These are phyloP conservation scores for Nephrotoma appendiculata DNA, from an alignment of 2,888 invertebrate genomes.

Conservation along the genomic window DNA sequence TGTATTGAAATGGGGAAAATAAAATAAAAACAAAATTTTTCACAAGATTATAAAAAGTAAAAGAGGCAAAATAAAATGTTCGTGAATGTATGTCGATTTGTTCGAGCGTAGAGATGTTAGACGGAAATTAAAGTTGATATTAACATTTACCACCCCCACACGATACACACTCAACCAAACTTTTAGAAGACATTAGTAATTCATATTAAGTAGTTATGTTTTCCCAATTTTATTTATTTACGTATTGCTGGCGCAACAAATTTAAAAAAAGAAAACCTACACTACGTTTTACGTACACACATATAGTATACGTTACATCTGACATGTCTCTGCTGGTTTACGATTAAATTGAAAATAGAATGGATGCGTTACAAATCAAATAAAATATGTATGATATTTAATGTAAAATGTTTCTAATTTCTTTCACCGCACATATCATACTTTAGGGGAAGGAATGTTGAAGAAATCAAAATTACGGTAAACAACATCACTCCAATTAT, in stretches of 20 bases:
- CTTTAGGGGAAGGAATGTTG: background rate
- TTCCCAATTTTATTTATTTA: background rate
- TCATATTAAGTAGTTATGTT: background rate
- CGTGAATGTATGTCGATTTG: background rate
- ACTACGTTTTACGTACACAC: background rate
- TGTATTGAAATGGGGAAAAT: background rate
- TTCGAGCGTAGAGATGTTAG: background rate
- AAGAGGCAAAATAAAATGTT: background rate
- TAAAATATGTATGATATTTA: background rate
- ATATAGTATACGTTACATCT: background rate
- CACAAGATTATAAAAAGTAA: background rate
- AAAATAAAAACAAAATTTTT: background rate
- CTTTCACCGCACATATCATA: background rate
- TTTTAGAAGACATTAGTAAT: background rate
- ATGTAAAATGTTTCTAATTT: background rate
- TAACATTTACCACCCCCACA: background rate
- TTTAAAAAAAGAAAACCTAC: background rate
- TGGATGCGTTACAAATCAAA: background rate
- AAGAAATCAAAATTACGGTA: no score
- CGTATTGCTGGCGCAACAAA: background rate
- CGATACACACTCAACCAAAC: background rate
- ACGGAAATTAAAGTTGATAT: background rate
- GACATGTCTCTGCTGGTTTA: background rate
- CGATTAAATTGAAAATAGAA: background rate
- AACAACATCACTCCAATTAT: background rate